Evolutionary conservation across 2,888 invertebrate species (phyloP), one percentile per base, ranked within the genome.

Genomic region (Chelonus formosanus): DNA sequence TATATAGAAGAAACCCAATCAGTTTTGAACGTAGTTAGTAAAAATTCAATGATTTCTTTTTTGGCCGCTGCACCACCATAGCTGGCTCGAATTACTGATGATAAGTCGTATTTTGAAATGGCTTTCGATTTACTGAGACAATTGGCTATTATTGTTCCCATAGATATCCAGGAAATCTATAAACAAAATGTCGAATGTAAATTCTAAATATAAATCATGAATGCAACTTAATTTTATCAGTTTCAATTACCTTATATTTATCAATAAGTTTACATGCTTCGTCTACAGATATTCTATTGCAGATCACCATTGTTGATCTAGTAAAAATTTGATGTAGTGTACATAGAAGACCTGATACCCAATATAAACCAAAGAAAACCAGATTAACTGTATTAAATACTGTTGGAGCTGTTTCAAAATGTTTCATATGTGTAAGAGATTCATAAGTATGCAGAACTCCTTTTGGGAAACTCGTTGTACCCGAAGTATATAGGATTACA

Each of bases 381-480:
- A 76, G 66, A 54, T 20, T 20, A 2, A n/a, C 70, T 63, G 3
- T 48, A 5, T 44, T 20, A 20, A 20, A 20, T 1, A 20, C 20
- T 20, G 20, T 20, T 20, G 20, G 20, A 20, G 20, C 20, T 20
- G 20, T 20, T 2, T 35, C 8, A 54, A 56, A 44, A 10, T 47
- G 34, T 34, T 63, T 10, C 10, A 69, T 44, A 34, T 45, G 4
- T 48, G 71, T 57, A 53, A 76, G 43, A 4, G 67, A 63, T 32
- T 58, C 56, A 60, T 77, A 74, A 10, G 71, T 64, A n/a, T 68
- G 68, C 5, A 68, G 31, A 4, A 73, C 71, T 10, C 72, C 74
- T 55, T 79, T 79, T 5, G 78, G 74, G 4, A 64, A 8, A 31
- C 77, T 76, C 2, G 73, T 74, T 5, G 69, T 74, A 20, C 77